Base-by-base conservation (phyloP, 2,888 invertebrate genomes). In the Tetragonula carbonaria region DNA sequence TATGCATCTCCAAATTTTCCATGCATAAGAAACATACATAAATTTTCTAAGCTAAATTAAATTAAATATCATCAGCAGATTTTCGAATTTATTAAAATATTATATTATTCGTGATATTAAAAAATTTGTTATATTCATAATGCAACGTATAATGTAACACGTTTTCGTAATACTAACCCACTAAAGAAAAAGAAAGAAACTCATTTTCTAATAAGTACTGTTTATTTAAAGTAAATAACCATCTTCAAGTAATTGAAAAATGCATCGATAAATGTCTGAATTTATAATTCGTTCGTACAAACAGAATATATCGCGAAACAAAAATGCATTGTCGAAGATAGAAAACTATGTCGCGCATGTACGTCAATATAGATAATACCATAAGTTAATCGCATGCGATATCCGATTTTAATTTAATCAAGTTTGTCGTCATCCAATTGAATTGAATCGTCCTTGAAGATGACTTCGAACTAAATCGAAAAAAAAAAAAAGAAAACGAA, bases 341-440 rank as follows among this genome's bases (percentile, higher is more conserved):
- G 23, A 28, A 70, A 33, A 4, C 23, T 1, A 14, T 13, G 38
- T 57, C 33, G 21, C n/a, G 50, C 16, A n/a, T 18, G 38, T 55
- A 38, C 18, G 21, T 11, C 55, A 16, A 23, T 23, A 23, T 23
- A 72, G 59, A 72, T 72, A 62, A 50, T 73, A 28, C 50, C 21
- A 14, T 4, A n/a, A 53, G 62, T 74, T 65, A 74, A 74, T 74
- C 74, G 51, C 63, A 74, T 13, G 51, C 16, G 74, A 51, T 63
- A 74, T 74, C 63, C 74, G 6, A 73, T 63, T 65, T 51, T 65
- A 53, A 74, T 74, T 74, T 65, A 74, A 74, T 74, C 63, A 65
- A 63, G 74, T 74, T 74, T 74, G 13, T 13, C 74, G 51, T 74
- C 74, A 74, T 74, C 63, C 63, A 65, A 65, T 74, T 74, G 74